Evolutionary conservation across 2,113 vertebrate species (phyloP), one percentile per base, ranked within the genome.

Genomic region (Gymnocephalus cernua): DNA sequence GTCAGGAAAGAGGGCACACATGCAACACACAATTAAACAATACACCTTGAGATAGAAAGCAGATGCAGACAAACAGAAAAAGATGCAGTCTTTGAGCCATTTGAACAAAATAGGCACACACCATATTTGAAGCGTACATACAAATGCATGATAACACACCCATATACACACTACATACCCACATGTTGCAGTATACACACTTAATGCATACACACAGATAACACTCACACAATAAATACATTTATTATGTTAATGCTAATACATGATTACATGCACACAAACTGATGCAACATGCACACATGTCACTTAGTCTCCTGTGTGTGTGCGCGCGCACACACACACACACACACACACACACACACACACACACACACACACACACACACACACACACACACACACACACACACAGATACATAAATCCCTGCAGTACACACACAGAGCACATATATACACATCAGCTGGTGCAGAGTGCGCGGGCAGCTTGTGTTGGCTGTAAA

Each of bases 401-500:
- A 2, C 27, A n/a, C 47, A 53, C 45, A 56, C 63, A 61, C 68
- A 41, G 51, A 15, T 21, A 19, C 56, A 29, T 50, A 47, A 66
- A 85, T 75, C 58, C 79, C 63, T 21, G 4, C 51, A 58, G 65
- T 21, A 64, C 48, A 76, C 68, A 75, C 62, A 58, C 73, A 50
- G 48, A 57, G 62, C 54, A n/a, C 41, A 66, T 50, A 86, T 68
- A 83, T 61, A 84, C 84, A 83, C 86, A 85, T 86, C 79, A 88
- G 80, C 82, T 78, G 86, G 80, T 81, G 86, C 83, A 69, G 82
- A 56, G 84, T 32, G 72, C 25, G 15, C 70, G 29, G 74, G 89
- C 92, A 93, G 95, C 92, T 95, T 92, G 94, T 93, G 93, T 94
- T 95, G 93, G 89, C 77, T 94, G 93, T 94, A 94, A 94, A 94